Conservation (phyloP, 2,888 invertebrate species). For the Clivina fossor region DNA sequence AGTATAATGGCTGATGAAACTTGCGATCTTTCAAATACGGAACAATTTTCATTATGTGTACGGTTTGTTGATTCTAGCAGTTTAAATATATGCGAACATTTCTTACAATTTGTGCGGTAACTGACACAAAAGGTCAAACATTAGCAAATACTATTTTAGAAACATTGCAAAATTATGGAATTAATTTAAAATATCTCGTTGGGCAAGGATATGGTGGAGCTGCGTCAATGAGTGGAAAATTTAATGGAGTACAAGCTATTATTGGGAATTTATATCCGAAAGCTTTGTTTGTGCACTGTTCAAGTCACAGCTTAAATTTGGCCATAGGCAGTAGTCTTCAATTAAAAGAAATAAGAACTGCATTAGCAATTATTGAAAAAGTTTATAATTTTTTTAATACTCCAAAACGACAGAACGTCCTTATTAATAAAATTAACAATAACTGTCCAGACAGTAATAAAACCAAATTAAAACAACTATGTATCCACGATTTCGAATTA, state of each 20-base stretch:
- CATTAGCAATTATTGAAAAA: conserved; percentile 37
- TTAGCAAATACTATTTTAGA: conserved; percentile 35
- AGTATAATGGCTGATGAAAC: conserved; percentile 45
- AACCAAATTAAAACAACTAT: conserved; percentile 3
- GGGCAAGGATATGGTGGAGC: conserved; percentile 43
- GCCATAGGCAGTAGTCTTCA: conserved; percentile 39
- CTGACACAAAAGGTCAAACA: conserved; percentile 35
- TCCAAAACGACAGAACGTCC: conserved; percentile 17
- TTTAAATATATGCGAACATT: conserved; percentile 37
- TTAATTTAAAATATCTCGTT: conserved; percentile 35
- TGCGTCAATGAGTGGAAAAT: conserved; percentile 38
- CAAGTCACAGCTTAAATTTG: conserved; percentile 42
- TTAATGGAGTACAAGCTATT: conserved; percentile 39
- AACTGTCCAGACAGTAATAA: not conserved
- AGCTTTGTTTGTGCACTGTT: conserved; percentile 43
- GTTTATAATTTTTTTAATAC: conserved; percentile 25
- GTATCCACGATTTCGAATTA: too few relatives aligned
- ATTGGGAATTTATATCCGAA: conserved; percentile 32
- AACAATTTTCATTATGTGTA: conserved; percentile 43
- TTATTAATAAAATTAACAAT: not conserved
- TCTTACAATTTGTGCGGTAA: conserved; percentile 41
- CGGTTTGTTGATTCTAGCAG: conserved; percentile 36
- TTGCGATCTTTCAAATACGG: conserved; percentile 42
- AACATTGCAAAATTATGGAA: conserved; percentile 33
- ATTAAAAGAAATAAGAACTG: conserved; percentile 39